Base-by-base conservation (phyloP, 2,888 invertebrate species). In the Myopa tessellatipennis region DNA sequence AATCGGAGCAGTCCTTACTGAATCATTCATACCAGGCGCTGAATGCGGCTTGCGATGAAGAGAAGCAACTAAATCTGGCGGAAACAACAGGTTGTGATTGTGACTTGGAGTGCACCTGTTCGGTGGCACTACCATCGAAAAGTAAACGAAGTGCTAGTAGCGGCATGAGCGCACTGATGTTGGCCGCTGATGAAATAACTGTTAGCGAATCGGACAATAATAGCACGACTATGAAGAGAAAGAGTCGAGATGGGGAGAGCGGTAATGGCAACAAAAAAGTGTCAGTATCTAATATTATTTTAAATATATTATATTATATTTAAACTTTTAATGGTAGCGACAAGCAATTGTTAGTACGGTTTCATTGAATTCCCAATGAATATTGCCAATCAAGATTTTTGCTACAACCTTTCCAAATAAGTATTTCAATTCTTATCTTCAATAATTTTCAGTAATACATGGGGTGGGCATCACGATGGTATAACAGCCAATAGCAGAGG, bases 181-280 rank as follows among this genome's bases (percentile, higher is more conserved):
- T 87, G 6, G 85, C 85, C 12, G 87, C 86, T 0, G 87, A 87
- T 77, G 87, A 87, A 80, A 87, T 87, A 50, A 87, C 87, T 4
- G 87, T 87, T 76, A 87, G 87, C 60, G 87, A 87, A 63, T 87
- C 87, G 45, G 87, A 87, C 77, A 87, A 87, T 74, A 87, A 87
- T 69, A 87, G 87, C 79, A 86, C 87, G 18, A 87, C 86, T 81
- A 82, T 87, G 38, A 87, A 87, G 61, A 80, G 80, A 26, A 75
- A 75, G 69, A 45, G 58, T 40, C 74, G 77, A n/a, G 74, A 63
- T 63, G 76, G 12, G 3, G 4, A 18, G 16, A 8, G 4, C 34
- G 73, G 52, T 16, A 50, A 52, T 26, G 65, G 50, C 50, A 52
- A 18, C 40, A 68, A 68, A n/a, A 69, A 75, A n/a, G 45, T 58